Base-by-base conservation (phyloP, 2,888 invertebrate genomes). In the Pseudococcus longispinus region DNA sequence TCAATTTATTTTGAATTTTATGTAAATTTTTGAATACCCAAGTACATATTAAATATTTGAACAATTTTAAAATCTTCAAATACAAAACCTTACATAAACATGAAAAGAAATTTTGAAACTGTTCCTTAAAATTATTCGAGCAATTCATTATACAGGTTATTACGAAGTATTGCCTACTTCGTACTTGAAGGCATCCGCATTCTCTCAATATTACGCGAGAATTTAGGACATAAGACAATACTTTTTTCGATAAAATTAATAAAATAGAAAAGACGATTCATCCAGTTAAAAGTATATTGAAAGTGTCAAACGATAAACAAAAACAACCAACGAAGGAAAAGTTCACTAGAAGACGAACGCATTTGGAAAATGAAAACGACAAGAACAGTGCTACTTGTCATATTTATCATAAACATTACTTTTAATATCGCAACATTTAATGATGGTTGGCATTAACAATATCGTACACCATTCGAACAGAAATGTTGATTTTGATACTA, bases 321-420 rank as follows among this genome's bases (percentile, higher is more conserved):
- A 20, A 80, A 37, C 32, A 32, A 74, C 32, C 70, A 32, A 74
- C 18, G 29, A 74, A 29, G 42, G 42, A 80, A 80, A 80, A 80
- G 42, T 42, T 80, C 29, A 74, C 32, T n/a, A 32, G 18, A 42
- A 80, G 42, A 80, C 23, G 77, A 80, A 80, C 77, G 42, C 42
- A 80, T 80, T 80, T 80, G 23, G 77, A 37, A 80, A 80, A 80
- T 80, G 77, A 80, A 80, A 80, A 80, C 9, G 77, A 80, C 77
- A 80, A 80, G 77, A 80, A 80, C 42, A 37, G 37, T 80, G 77
- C 77, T 80, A 80, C 77, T 80, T 80, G 42, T 80, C 77, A 42
- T 80, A 80, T 80, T 80, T 80, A 80, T 42, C 77, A 20, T 23
- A 42, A 80, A 9, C 20, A 42, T 80, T 80, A 80, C 42, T 80